A percentile compares a stretch with the other conserved stretches of the same genome.
phyloP scores from a whole-genome alignment of 2,888 invertebrate species.

The Aricia artaxerxes region DNA sequence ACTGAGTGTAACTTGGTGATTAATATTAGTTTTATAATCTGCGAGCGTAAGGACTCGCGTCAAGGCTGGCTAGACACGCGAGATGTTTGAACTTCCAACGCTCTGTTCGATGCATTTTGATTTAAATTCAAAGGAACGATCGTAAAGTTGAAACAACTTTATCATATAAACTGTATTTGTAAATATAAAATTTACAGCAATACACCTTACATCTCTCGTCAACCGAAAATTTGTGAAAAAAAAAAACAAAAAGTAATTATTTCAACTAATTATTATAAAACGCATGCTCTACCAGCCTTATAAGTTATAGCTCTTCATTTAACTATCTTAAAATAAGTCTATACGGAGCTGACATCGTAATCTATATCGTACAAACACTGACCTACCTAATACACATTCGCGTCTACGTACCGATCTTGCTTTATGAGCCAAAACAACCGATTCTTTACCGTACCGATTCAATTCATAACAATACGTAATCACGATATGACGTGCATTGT shows the following conservation, averaged over 20 bases:
- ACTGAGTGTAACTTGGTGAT: neutral
- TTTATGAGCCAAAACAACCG: neutral
- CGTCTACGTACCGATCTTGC: neutral
- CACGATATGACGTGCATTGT: conserved; percentile 18
- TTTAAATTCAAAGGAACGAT: conserved; percentile 8
- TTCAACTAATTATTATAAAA: neutral
- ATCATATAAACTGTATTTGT: neutral
- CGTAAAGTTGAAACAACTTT: neutral
- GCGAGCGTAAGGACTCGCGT: conserved; percentile 30
- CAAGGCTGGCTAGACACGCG: conserved; percentile 41
- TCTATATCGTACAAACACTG: neutral
- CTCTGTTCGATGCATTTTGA: conserved; percentile 23
- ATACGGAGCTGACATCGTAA: neutral
- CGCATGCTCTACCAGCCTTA: neutral
- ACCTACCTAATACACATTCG: neutral
- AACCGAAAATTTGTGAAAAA: neutral
- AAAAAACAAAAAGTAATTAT: too few species aligned
- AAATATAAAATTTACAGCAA: too few species aligned
- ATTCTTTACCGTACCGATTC: neutral
- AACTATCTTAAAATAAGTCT: neutral
- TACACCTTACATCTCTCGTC: neutral
- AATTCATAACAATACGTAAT: conserved; percentile 17
- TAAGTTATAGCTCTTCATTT: neutral
- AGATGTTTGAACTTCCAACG: conserved; percentile 35
- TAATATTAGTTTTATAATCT: conserved; percentile 31